Evolutionary conservation across 1,140 invertebrate genomes (phyloP).

Genomic region (Brachionus rubens): DNA sequence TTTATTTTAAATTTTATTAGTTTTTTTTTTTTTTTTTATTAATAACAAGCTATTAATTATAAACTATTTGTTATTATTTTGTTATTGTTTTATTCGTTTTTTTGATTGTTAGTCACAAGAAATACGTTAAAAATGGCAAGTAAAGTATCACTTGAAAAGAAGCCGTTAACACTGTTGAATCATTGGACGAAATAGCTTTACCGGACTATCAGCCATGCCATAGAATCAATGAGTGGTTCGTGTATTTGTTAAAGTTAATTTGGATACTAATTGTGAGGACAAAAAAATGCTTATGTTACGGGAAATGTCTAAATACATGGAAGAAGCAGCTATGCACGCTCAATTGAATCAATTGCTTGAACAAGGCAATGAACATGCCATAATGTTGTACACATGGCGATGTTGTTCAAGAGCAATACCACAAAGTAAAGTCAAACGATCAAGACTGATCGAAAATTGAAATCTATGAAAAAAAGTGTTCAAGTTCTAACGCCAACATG

Average conservation of each 20-base stretch:
- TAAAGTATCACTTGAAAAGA: constrained; percentile 87
- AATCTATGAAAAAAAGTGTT: constrained; percentile 96
- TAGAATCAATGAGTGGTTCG: constrained; percentile 70
- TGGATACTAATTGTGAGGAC: constrained; percentile 71
- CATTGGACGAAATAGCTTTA: constrained; percentile 89
- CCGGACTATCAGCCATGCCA: constrained; percentile 96
- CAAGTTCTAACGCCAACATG: constrained; percentile 93
- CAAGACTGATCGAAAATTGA: constrained; percentile 95
- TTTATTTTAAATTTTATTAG: no score
- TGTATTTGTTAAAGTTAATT: constrained; percentile 67
- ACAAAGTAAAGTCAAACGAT: constrained; percentile 95
- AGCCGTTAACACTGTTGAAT: constrained; percentile 96
- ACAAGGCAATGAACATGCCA: constrained; percentile 92
- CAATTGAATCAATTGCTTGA: constrained; percentile 95
- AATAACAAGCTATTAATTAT: no score
- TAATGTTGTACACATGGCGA: constrained; percentile 98
- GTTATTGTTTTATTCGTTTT: neutral
- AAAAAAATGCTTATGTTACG: constrained; percentile 95
- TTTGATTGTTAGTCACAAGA: no score
- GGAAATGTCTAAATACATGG: constrained; percentile 97
- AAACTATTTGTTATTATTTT: neutral
- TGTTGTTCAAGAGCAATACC: constrained; percentile 97
- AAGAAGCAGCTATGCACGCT: constrained; percentile 97
- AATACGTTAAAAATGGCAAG: constrained; percentile 62
- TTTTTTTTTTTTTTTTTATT: no score